Conservation (phyloP, 2,888 invertebrate species). For the Eutolmus rufibarbis region DNA sequence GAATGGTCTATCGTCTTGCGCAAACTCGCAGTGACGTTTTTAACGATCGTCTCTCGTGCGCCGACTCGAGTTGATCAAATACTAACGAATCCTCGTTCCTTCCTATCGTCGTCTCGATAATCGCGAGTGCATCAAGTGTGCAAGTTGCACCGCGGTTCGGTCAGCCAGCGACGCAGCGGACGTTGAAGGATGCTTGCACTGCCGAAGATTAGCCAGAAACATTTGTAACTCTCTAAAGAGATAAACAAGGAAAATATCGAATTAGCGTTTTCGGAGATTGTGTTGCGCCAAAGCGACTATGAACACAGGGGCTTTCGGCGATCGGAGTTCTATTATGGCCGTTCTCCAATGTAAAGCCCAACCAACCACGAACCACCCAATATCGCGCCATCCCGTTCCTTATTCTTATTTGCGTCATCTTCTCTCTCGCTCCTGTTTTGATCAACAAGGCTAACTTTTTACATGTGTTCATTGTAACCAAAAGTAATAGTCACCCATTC, state of each 20-base stretch:
- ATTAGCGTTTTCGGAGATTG: not conserved
- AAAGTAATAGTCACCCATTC: no score
- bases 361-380: no score
- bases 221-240: not conserved
- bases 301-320: no score
- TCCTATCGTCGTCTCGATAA: not conserved
- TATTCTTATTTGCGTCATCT: no score
- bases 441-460: no score
- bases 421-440: no score
- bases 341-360: no score
- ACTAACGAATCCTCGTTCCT: not conserved
- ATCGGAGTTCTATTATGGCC: no score
- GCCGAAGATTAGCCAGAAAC: not conserved
- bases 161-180: not conserved
- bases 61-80: not conserved
- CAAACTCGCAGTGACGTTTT: not conserved
- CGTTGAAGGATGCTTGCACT: not conserved
- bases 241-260: not conserved
- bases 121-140: not conserved
- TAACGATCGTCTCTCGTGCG: conserved; percentile 10
- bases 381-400: no score
- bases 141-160: not conserved
- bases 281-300: not conserved
- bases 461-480: no score
- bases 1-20: not conserved